These are phyloP conservation scores for Neocloeon triangulifer DNA, from an alignment of 1,140 invertebrate genomes.

Conservation along the genomic window DNA sequence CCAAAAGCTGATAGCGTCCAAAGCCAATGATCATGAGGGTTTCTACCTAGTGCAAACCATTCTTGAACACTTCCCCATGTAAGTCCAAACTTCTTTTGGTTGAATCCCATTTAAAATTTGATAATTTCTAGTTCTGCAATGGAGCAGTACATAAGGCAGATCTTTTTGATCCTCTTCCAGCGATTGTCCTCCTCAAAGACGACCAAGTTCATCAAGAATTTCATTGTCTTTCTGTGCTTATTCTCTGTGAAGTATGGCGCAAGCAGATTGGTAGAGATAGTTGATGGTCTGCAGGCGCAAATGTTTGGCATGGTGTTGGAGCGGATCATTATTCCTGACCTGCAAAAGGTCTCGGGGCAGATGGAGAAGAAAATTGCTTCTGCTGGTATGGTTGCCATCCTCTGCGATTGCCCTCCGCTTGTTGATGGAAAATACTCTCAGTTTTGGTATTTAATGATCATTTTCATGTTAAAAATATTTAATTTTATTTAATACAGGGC, in stretches of 20 bases:
- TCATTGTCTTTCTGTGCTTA: slow-evolving; percentile 76
- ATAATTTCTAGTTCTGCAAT: slow-evolving; percentile 32
- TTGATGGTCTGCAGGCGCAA: slow-evolving; percentile 72
- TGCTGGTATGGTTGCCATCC: slow-evolving; percentile 64
- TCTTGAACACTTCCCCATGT: slow-evolving; percentile 48
- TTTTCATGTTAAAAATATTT: not conserved
- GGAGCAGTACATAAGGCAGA: slow-evolving; percentile 57
- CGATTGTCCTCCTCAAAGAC: slow-evolving; percentile 80
- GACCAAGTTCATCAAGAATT: slow-evolving; percentile 70
- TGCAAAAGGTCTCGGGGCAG: slow-evolving; percentile 62
- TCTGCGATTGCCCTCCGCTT: slow-evolving; percentile 50
- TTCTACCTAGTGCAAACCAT: slow-evolving; percentile 75
- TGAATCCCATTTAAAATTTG: too few species aligned
- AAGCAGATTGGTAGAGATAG: slow-evolving; percentile 39
- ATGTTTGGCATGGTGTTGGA: slow-evolving; percentile 92
- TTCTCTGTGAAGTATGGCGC: slow-evolving; percentile 62
- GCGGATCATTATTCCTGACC: slow-evolving; percentile 59
- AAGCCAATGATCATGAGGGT: slow-evolving; percentile 89
- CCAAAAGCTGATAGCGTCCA: slow-evolving; percentile 89
- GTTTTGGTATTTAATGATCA: slow-evolving; percentile 38
- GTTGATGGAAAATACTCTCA: slow-evolving; percentile 36
- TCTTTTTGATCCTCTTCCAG: slow-evolving; percentile 81
- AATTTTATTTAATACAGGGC: slow-evolving; percentile 17
- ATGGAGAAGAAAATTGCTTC: slow-evolving; percentile 74
- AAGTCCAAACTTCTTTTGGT: slow-evolving; percentile 19